Evolutionary conservation across 2,888 invertebrate genomes (phyloP), one percentile per base, ranked within the genome.

Genomic region (Drosophila nigricruria): DNA sequence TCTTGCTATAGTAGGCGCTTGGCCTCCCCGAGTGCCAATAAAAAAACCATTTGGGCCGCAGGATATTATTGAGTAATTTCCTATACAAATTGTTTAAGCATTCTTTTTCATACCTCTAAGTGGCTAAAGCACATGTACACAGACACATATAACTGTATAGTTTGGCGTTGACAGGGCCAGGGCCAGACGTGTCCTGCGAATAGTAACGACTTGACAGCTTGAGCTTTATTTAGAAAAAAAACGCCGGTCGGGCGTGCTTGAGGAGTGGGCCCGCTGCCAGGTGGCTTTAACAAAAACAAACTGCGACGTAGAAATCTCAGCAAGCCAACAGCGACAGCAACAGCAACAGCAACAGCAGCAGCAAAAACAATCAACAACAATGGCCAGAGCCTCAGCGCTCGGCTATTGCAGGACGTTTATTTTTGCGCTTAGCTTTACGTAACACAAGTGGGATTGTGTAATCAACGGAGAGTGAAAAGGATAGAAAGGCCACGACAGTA

Each of bases 401-500:
- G 30, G 47, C 68, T 43, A 14, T 36, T 66, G 58, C 69, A 87
- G 88, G 76, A 81, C 79, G 57, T 68, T 71, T 76, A 73, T 81
- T 80, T 86, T 64, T 75, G 70, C 78, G 74, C 73, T 76, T 67
- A 52, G 68, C 52, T 88, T 86, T 86, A 86, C 88, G 86, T 86
- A 89, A 86, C 83, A 76, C 65, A 67, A 77, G 81, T 69, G 61
- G 67, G 70, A 86, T 86, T 86, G 86, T 86, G 90, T 80, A 86
- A 86, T 74, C 86, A 85, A 71, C 69, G 45, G 42, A 61, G 65
- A 54, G 49, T 47, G 50, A 65, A 36, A 27, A 42, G 57, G 61
- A 49, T 36, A 18, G 53, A 52, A 50, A 38, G 23, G 43, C 36
- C 53, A 52, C 42, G 61, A 52, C 32, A 27, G 47, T 42, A 14